phyloP scores from a whole-genome alignment of 2,888 invertebrate species.

The Griposia aprilina region DNA sequence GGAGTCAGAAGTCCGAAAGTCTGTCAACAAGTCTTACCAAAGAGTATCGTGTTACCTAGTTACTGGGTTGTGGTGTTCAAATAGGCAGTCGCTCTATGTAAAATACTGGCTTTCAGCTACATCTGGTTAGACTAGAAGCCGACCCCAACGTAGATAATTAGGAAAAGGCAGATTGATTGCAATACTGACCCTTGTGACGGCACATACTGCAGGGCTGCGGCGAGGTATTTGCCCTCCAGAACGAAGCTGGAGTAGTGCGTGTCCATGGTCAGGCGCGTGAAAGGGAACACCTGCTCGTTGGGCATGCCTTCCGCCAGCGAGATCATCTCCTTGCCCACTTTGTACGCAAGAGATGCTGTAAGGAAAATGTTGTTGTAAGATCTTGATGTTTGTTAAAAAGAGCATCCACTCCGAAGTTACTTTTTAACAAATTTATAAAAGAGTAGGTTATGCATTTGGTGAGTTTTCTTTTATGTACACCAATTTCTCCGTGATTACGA shows the following conservation, averaged over 20 bases:
- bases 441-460: no score
- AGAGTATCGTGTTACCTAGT: background rate
- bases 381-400: background rate
- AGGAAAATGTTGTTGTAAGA: conserved; percentile 9
- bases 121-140: background rate
- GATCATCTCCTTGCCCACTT: conserved; percentile 86
- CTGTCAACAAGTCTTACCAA: background rate
- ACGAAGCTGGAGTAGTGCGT: conserved; percentile 80
- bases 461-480: background rate
- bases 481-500: background rate
- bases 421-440: background rate
- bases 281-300: conserved; percentile 93
- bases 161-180: background rate
- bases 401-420: background rate
- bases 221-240: conserved; percentile 91
- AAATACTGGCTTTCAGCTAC: background rate
- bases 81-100: background rate
- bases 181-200: conserved; percentile 92
- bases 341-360: conserved; percentile 84
- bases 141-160: background rate
- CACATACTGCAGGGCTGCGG: conserved; percentile 93
- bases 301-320: conserved; percentile 94
- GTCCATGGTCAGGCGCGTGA: conserved; percentile 91
- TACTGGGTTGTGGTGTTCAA: background rate
- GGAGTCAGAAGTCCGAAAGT: background rate